Evolutionary conservation across 2,113 vertebrate species (phyloP), one percentile per base, ranked within the genome.

Genomic region (Taurulus bubalis): DNA sequence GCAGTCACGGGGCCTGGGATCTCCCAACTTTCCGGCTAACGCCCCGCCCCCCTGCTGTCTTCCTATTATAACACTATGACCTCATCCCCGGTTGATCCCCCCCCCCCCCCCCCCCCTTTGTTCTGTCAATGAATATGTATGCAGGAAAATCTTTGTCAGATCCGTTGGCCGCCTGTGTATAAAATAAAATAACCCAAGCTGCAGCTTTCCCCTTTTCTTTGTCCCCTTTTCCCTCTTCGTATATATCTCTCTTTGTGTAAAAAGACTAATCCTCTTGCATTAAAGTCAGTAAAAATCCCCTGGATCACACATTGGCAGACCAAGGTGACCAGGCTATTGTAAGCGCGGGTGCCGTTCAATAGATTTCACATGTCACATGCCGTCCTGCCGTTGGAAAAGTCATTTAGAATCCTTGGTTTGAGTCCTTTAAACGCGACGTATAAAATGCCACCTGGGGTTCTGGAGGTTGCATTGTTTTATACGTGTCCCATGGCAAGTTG

Each of bases 61-160:
- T 71, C 38, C 66, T 70, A 40, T 79, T 87, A 77, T 69, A 84
- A 81, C 71, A 80, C 71, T 40, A 49, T 84, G 79, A 87, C 85
- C 87, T 90, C 91, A 86, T 92, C 87, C 59, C 79, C 72, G 74
- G 66, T 75, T 71, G 75, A 85, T 82, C 60, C 65, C 34, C 11
- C 47, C 18, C 18, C 16, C 18, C 47, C 6, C 2, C 40, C 71
- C 53, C 66, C 80, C 83, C 69, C 72, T 71, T 69, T 80, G 77
- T 68, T 71, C 80, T 26, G 60, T 56, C 83, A 7, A 89, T 91
- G 87, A 91, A 93, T 94, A 94, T 91, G 88, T 91, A 93, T 93
- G 87, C 80, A 75, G 59, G 53, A 73, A 86, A 75, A 63, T 88
- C 85, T 81, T 70, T 89, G 71, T 87, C 71, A 87, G 85, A 86